Evolutionary conservation across 2,797 vertebrate genomes (phyloP).

Genomic region (Bradypodion pumilum): DNA sequence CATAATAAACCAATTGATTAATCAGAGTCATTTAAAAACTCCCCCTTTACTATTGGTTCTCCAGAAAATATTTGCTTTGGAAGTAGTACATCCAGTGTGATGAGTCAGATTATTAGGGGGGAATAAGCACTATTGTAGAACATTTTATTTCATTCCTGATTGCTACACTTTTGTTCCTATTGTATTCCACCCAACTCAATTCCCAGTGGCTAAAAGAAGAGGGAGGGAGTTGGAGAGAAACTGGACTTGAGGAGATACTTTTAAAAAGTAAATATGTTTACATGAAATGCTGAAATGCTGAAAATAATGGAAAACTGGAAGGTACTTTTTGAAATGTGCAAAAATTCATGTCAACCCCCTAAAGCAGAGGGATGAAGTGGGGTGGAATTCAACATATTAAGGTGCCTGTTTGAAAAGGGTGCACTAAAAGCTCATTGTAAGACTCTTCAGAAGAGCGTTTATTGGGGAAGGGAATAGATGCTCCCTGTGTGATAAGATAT

Average conservation of each 20-base stretch:
- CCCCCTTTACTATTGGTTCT: not conserved
- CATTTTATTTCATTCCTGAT: not conserved
- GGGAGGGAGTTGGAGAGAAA: too few species aligned
- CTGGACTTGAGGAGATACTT: not conserved
- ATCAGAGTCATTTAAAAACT: not conserved
- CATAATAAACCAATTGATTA: not conserved
- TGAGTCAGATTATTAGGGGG: not conserved
- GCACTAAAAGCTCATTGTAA: not conserved
- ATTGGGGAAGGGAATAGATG: not conserved
- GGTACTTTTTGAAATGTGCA: not conserved
- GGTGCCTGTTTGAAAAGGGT: too few species aligned
- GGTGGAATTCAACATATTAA: too few species aligned
- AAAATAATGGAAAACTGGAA: not conserved
- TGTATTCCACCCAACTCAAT: not conserved
- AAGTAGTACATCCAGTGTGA: not conserved
- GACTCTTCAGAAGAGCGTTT: not conserved
- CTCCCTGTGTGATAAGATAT: not conserved
- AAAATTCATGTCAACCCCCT: not conserved
- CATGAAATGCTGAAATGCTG: not conserved
- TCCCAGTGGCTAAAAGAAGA: not conserved
- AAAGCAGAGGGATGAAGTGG: too few species aligned
- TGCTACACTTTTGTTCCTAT: not conserved
- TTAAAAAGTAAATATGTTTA: not conserved
- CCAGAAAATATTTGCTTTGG: not conserved
- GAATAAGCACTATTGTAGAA: not conserved